These are phyloP conservation scores for Rhinoraja longicauda DNA, from an alignment of 2,797 vertebrate species.

Conservation along the genomic window DNA sequence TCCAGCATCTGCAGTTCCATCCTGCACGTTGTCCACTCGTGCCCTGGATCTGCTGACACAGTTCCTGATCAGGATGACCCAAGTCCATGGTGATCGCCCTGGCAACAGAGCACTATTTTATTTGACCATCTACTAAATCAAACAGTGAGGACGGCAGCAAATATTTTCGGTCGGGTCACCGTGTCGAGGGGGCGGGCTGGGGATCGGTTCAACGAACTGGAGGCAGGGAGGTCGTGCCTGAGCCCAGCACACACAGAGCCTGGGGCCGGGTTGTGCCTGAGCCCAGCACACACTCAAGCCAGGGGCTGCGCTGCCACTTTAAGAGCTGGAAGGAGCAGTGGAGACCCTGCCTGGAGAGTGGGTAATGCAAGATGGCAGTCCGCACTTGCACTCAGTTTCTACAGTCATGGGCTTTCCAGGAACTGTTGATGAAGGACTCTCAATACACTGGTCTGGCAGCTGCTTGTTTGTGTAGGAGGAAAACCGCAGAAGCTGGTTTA, in stretches of 20 bases:
- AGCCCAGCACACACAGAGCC: neutral
- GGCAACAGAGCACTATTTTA: neutral
- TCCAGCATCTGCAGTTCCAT: too few species aligned
- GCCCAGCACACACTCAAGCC: neutral
- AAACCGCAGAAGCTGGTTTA: too few species aligned
- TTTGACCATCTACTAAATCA: neutral
- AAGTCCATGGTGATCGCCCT: neutral
- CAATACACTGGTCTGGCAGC: too few species aligned
- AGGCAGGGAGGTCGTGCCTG: neutral
- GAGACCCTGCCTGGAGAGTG: too few species aligned
- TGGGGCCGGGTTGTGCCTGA: neutral
- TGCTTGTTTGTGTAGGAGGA: too few species aligned
- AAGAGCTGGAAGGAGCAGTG: too few species aligned
- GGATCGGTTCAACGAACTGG: constrained; percentile 9
- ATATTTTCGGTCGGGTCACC: neutral
- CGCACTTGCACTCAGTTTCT: too few species aligned
- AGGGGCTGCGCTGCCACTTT: too few species aligned
- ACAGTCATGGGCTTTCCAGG: too few species aligned
- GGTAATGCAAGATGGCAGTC: too few species aligned
- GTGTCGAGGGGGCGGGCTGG: neutral
- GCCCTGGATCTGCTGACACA: neutral
- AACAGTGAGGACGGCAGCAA: neutral
- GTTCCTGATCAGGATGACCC: neutral
- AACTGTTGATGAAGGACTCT: too few species aligned
- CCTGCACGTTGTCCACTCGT: too few species aligned